Base-by-base conservation (phyloP, 2,113 vertebrate species). In the Drymodes brunneopygia region DNA sequence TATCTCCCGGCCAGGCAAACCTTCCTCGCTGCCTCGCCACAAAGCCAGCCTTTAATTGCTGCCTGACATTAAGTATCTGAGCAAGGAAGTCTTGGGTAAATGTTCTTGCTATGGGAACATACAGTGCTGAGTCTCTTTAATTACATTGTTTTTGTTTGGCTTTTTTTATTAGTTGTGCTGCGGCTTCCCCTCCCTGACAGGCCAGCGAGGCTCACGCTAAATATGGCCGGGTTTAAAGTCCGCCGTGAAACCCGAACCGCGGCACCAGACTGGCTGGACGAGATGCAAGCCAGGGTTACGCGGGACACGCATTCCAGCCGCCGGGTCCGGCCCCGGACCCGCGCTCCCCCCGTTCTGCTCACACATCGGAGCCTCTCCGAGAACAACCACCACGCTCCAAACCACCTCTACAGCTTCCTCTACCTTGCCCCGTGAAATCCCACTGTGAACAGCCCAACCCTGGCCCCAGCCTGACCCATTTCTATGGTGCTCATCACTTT, bases 221-320 rank as follows among this genome's bases (percentile, higher is more conserved):
- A 99, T 99, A 98, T 98, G 98, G 98, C 98, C 95, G 97, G 97
- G 98, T 98, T 98, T 98, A 94, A 95, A 88, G 96, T 70, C 93
- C 70, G 61, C 84, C 44, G 91, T 98, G 98, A 99, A 99, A 99
- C 97, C 97, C 97, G 98, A 99, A 96, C 97, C 98, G 97, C 98
- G 98, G 98, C 98, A 99, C 98, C 98, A 99, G 98, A 98, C 98
- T 98, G 99, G 98, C 99, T 99, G 98, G 98, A 98, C 97, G 95
- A 96, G 95, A 98, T 35, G 95, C 96, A 97, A 95, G 94, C 96
- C 95, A 96, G 97, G 97, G 96, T 97, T 98, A 98, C 94, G 67
- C 90, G 96, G 96, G 98, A 97, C 97, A 91, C 57, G 92, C 98
- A 98, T 98, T 98, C 97, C 97, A 97, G 84, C 95, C 44, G 73